Percentiles rank a stretch among this genome's conserved stretches.
Conservation (phyloP, 1,140 invertebrate genomes). For the Papilio glaucus region DNA sequence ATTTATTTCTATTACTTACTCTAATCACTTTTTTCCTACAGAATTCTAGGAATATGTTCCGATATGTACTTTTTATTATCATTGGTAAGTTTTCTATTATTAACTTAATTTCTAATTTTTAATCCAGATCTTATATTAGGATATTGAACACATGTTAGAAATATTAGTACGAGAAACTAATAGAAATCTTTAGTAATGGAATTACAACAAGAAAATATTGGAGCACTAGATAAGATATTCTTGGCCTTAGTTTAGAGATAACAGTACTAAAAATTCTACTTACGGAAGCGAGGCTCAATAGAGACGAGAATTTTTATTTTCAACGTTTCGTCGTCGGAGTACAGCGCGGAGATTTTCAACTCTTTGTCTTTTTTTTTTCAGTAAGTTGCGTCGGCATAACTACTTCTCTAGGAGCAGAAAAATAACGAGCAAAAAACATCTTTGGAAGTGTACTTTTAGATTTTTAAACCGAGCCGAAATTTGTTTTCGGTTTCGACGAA, state of each 20-base stretch:
- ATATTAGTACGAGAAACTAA: too few species aligned
- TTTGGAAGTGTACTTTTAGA: slow-evolving; percentile 19
- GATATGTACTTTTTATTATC: too few species aligned
- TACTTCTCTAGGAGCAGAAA: slow-evolving; percentile 21
- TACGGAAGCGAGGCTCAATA: slow-evolving; percentile 11
- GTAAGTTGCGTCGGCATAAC: slow-evolving; percentile 10
- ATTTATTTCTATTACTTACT: too few species aligned
- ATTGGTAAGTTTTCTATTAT: too few species aligned
- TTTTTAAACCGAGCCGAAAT: slow-evolving; percentile 9
- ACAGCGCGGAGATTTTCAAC: slow-evolving; percentile 17
- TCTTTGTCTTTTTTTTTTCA: slow-evolving; percentile 19
- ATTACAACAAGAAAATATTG: background rate
- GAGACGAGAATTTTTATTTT: slow-evolving; percentile 1
- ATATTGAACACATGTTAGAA: too few species aligned
- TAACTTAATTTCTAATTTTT: too few species aligned
- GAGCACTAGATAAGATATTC: background rate
- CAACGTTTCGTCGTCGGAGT: slow-evolving; percentile 9
- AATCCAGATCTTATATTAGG: too few species aligned
- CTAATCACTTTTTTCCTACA: too few species aligned
- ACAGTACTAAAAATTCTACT: slow-evolving; percentile 9
- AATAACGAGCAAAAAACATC: slow-evolving; percentile 26
- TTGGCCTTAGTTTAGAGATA: background rate
- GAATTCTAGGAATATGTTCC: too few species aligned
- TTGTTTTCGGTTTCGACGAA: background rate
- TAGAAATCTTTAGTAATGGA: background rate